Conservation (phyloP, 2,797 vertebrate species). For the Chrysocyon brachyurus region DNA sequence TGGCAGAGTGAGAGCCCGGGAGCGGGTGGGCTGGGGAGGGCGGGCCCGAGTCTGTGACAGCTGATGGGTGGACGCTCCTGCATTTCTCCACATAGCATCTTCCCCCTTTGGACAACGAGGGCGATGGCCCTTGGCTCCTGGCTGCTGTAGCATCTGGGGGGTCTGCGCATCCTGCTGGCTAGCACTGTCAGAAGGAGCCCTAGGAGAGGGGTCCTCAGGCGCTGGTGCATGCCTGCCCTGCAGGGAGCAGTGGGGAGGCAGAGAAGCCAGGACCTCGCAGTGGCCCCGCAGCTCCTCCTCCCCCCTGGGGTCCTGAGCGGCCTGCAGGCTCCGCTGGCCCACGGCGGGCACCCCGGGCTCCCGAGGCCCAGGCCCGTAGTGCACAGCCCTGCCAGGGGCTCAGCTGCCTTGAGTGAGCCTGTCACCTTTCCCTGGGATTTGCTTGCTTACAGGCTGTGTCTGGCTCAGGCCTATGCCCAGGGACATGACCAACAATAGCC, state of each 20-base stretch:
- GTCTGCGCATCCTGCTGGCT: neutral
- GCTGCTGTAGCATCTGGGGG: neutral
- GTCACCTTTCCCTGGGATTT: neutral
- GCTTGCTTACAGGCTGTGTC: neutral
- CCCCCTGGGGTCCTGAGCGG: neutral
- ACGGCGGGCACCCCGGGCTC: too few relatives aligned
- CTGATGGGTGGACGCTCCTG: neutral
- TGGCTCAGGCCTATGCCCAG: neutral
- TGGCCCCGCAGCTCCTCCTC: neutral
- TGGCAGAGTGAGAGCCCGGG: neutral
- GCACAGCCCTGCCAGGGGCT: neutral
- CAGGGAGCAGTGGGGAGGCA: neutral
- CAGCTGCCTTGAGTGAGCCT: neutral
- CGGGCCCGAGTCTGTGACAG: neutral
- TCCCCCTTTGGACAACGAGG: neutral
- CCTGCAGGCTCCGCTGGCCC: neutral
- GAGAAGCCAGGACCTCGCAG: neutral
- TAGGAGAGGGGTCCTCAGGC: neutral
- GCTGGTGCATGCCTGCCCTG: rapidly evolving
- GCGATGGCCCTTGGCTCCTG: neutral
- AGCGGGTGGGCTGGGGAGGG: neutral
- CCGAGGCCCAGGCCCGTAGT: too few relatives aligned
- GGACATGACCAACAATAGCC: neutral
- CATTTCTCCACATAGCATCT: neutral
- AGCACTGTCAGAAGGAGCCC: neutral